A percentile compares a stretch with the other conserved stretches of the same genome.
Conservation (phyloP, 2,888 invertebrate species). For the Acanthopleura granulata region DNA sequence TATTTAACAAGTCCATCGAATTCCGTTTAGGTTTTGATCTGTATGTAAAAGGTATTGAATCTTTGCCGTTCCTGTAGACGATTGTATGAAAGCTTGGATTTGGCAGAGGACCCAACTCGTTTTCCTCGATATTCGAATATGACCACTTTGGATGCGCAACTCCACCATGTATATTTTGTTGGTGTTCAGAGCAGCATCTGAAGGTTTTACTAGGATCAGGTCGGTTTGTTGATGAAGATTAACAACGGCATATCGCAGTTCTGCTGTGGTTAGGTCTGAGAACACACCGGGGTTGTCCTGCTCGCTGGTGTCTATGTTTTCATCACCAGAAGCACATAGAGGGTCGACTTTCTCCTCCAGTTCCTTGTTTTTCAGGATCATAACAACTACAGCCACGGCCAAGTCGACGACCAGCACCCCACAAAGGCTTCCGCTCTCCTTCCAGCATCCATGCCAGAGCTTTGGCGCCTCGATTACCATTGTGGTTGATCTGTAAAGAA, state of each 20-base stretch:
- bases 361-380: neutral
- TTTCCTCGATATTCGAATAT: slow-evolving; percentile 51
- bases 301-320: slow-evolving; percentile 33
- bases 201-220: slow-evolving; percentile 28
- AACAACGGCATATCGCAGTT: slow-evolving; percentile 31
- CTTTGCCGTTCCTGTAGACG: slow-evolving; percentile 23
- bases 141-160: slow-evolving; percentile 35
- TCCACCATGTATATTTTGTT: slow-evolving; percentile 25
- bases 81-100: slow-evolving; percentile 36
- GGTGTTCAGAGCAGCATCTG: neutral
- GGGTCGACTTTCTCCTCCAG: neutral
- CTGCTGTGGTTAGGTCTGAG: slow-evolving; percentile 40
- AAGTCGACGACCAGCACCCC: neutral
- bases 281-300: slow-evolving; percentile 39
- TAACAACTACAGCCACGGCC: neutral
- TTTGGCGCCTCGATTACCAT: neutral
- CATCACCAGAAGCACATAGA: slow-evolving; percentile 15
- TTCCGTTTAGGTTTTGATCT: slow-evolving; percentile 44
- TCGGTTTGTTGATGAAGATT: slow-evolving; percentile 32
- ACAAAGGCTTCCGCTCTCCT: neutral
- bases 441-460: neutral
- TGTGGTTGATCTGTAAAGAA: neutral
- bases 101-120: slow-evolving; percentile 49
- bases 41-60: slow-evolving; percentile 39
- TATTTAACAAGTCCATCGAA: slow-evolving; percentile 21